These are phyloP conservation scores for Elegia similella DNA, from an alignment of 2,888 invertebrate species.

Conservation along the genomic window DNA sequence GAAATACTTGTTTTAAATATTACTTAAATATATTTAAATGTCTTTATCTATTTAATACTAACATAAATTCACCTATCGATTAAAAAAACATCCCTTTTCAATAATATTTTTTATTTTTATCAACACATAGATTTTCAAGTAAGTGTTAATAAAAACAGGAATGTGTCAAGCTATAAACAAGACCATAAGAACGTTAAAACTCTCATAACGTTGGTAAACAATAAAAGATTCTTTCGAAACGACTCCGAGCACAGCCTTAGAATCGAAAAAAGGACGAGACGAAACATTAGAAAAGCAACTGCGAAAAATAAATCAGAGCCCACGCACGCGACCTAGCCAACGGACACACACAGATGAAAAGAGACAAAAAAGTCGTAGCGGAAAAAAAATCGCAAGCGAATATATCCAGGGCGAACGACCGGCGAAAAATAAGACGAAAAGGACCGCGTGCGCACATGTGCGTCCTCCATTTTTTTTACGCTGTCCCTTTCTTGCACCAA, in stretches of 20 bases:
- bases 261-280: conserved; percentile 23
- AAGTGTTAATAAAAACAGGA: background rate
- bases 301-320: conserved; percentile 42
- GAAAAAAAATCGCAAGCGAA: conserved; percentile 58
- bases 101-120: too few species aligned
- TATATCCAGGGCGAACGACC: conserved; percentile 74
- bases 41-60: too few species aligned
- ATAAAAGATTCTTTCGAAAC: conserved; percentile 12
- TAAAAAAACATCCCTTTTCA: too few species aligned
- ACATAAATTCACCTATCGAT: too few species aligned
- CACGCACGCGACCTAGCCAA: conserved; percentile 70
- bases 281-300: conserved; percentile 27
- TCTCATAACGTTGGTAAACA: background rate
- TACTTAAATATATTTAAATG: too few species aligned
- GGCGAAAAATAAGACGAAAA: conserved; percentile 78
- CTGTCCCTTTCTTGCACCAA: conserved; percentile 67
- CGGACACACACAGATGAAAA: conserved; percentile 62
- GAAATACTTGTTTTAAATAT: too few species aligned
- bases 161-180: background rate
- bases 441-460: conserved; percentile 74
- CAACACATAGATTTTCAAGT: background rate
- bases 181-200: background rate
- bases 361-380: conserved; percentile 49
- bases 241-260: conserved; percentile 8
- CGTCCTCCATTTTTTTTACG: conserved; percentile 73